Evolutionary conservation across 2,113 vertebrate genomes (phyloP).

Genomic region (Gnathochromis pfefferi): DNA sequence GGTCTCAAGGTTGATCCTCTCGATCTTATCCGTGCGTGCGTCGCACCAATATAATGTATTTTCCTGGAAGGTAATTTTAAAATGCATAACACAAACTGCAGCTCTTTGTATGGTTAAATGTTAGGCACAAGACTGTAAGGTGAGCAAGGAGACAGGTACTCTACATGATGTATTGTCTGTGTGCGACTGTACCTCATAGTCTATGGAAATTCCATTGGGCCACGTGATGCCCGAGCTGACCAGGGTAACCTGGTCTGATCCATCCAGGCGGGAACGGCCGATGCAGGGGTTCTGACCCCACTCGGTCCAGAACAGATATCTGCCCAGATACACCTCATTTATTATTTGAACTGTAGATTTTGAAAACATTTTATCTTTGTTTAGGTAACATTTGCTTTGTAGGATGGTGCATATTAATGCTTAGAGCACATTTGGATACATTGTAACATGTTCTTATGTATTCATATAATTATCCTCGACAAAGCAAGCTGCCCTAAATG

Average conservation of each 20-base stretch:
- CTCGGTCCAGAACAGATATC: conserved; percentile 98
- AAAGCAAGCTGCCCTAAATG: neutral
- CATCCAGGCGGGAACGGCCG: conserved; percentile 87
- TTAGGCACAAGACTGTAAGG: conserved; percentile 56
- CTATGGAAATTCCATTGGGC: conserved; percentile 97
- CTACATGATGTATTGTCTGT: neutral
- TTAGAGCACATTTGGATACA: neutral
- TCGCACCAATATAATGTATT: conserved; percentile 99
- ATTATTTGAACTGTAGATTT: neutral
- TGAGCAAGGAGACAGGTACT: neutral
- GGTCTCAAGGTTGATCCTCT: conserved; percentile 98
- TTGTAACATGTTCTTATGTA: neutral
- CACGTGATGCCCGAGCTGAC: conserved; percentile 88
- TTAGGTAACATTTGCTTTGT: neutral
- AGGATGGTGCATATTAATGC: neutral
- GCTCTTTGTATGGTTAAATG: conserved; percentile 29
- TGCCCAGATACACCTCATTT: conserved; percentile 27
- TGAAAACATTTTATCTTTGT: neutral
- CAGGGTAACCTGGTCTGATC: conserved; percentile 87
- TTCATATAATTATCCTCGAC: neutral
- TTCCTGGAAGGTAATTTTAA: conserved; percentile 87
- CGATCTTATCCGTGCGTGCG: conserved; percentile 98
- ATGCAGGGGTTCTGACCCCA: conserved; percentile 96
- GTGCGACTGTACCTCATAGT: conserved; percentile 82
- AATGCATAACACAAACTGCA: conserved; percentile 60